Evolutionary conservation across 2,888 invertebrate species (phyloP).

Genomic region (Meganola albula): DNA sequence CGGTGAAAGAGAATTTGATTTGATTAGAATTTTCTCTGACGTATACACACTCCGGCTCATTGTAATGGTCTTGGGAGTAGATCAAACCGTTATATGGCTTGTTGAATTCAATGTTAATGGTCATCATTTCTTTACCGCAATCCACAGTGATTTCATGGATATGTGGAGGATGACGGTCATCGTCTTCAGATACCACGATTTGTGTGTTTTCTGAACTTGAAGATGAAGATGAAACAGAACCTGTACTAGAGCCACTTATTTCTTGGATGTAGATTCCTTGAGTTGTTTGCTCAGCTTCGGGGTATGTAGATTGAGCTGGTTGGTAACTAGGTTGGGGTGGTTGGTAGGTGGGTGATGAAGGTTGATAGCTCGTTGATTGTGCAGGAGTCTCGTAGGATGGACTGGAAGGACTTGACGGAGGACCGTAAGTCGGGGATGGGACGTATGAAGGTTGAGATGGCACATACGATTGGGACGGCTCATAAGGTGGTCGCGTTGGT

Average conservation of each 20-base stretch:
- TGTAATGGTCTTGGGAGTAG: slow-evolving; percentile 86
- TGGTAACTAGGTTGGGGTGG: slow-evolving; percentile 32
- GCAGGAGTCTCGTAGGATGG: slow-evolving; percentile 26
- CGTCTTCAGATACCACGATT: slow-evolving; percentile 62
- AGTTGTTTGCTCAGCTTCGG: slow-evolving; percentile 23
- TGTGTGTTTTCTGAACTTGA: slow-evolving; percentile 17
- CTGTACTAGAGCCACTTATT: slow-evolving; percentile 7
- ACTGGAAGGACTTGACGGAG: slow-evolving; percentile 25
- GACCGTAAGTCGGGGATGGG: slow-evolving; percentile 28
- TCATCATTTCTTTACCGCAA: slow-evolving; percentile 90
- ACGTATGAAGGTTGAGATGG: slow-evolving; percentile 34
- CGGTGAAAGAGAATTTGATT: slow-evolving; percentile 84
- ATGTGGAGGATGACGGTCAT: slow-evolving; percentile 84
- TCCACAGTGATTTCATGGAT: slow-evolving; percentile 86
- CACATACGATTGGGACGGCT: slow-evolving; percentile 41
- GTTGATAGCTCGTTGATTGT: slow-evolving; percentile 29
- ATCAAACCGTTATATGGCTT: slow-evolving; percentile 86
- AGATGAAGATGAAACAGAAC: slow-evolving; percentile 6
- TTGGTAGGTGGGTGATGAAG: slow-evolving; percentile 36
- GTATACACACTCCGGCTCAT: slow-evolving; percentile 83
- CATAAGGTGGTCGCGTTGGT: slow-evolving; percentile 33
- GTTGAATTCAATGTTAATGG: slow-evolving; percentile 87
- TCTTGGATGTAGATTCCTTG: slow-evolving; percentile 15
- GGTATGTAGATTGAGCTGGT: slow-evolving; percentile 32
- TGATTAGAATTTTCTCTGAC: slow-evolving; percentile 84